phyloP scores from a whole-genome alignment of 2,797 vertebrate genomes.

The Acropternis orthonyx region DNA sequence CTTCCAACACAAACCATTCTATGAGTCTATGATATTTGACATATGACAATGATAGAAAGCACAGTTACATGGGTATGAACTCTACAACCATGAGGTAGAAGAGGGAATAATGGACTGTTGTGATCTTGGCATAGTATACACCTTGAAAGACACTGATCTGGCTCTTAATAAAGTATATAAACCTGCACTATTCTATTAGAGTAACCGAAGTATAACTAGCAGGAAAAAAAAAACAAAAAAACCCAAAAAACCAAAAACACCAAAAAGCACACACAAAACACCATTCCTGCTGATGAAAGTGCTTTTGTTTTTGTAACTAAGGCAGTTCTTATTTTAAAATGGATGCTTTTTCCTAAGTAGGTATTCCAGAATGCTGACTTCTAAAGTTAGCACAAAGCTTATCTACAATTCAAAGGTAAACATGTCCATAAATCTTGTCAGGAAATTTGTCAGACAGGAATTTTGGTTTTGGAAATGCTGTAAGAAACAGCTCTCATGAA shows the following conservation, averaged over 20 bases:
- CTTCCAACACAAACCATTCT: background rate
- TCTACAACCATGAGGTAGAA: background rate
- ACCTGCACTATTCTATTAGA: background rate
- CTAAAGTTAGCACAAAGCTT: background rate
- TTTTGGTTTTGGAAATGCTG: background rate
- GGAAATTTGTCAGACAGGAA: background rate
- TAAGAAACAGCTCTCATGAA: background rate
- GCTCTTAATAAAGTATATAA: background rate
- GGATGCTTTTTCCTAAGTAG: background rate
- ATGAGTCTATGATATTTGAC: background rate
- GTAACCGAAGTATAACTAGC: background rate
- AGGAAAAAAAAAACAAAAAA: background rate
- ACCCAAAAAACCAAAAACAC: background rate
- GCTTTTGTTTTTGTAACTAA: background rate
- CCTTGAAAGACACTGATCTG: background rate
- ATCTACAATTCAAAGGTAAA: background rate
- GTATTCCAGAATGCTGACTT: background rate
- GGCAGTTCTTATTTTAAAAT: background rate
- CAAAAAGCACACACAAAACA: too few species aligned
- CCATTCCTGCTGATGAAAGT: background rate
- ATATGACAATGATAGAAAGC: background rate
- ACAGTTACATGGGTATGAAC: background rate
- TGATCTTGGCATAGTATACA: background rate
- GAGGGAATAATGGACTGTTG: background rate
- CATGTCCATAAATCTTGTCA: background rate